Evolutionary conservation across 2,797 vertebrate species (phyloP).

Genomic region (Sebastes itinus): DNA sequence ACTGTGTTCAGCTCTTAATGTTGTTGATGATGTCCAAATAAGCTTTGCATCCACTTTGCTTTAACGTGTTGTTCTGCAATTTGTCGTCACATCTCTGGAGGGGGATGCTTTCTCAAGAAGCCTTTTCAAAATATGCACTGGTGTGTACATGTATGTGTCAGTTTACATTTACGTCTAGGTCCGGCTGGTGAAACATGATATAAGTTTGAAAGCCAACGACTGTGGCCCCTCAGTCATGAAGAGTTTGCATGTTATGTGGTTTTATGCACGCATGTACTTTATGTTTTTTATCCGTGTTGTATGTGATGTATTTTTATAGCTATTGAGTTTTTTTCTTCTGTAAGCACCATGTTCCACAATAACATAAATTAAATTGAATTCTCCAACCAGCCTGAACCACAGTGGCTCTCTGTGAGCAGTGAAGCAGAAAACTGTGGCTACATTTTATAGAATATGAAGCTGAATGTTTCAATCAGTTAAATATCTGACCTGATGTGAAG

Average conservation of each 20-base stretch:
- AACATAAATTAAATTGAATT: background rate
- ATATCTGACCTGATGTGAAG: constrained; percentile 21
- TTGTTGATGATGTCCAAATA: constrained; percentile 53
- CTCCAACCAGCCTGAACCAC: constrained; percentile 9
- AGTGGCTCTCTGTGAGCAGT: constrained; percentile 20
- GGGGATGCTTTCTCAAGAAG: constrained; percentile 39
- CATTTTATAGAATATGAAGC: constrained; percentile 24
- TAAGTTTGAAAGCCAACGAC: constrained; percentile 38
- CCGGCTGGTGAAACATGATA: constrained; percentile 57
- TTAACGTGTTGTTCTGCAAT: constrained; percentile 62
- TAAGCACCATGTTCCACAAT: background rate
- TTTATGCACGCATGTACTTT: background rate
- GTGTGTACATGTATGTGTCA: constrained; percentile 73
- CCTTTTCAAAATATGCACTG: constrained; percentile 69
- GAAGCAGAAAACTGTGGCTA: constrained; percentile 37
- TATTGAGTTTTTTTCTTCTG: background rate
- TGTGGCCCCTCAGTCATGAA: constrained; percentile 19
- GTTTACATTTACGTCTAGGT: constrained; percentile 66
- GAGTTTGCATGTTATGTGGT: background rate
- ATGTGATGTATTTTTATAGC: background rate
- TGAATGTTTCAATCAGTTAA: constrained; percentile 21
- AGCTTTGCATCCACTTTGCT: constrained; percentile 27
- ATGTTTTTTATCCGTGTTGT: background rate
- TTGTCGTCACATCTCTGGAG: constrained; percentile 55
- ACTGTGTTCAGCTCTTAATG: constrained; percentile 40